Conservation (phyloP, 2,113 vertebrate species). For the Sceloporus undulatus region DNA sequence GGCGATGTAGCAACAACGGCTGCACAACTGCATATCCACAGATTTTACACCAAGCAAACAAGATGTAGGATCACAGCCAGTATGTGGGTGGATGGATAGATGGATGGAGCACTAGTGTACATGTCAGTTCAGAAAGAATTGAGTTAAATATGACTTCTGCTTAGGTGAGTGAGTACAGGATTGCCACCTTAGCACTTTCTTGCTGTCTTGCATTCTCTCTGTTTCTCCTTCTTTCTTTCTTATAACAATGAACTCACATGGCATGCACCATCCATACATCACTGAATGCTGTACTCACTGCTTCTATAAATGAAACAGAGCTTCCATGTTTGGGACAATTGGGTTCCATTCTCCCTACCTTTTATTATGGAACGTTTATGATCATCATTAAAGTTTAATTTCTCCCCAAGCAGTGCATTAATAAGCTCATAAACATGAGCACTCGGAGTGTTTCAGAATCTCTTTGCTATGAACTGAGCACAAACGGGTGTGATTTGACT, state of each 20-base stretch:
- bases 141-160: too few species aligned
- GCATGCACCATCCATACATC: neutral
- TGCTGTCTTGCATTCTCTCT: too few species aligned
- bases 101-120: too few species aligned
- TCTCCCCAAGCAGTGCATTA: slow-evolving; percentile 77
- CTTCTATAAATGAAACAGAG: slow-evolving; percentile 66
- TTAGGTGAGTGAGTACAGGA: too few species aligned
- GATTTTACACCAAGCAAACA: too few species aligned
- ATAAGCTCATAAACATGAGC: slow-evolving; percentile 81
- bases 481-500: slow-evolving; percentile 31
- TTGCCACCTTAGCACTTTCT: too few species aligned
- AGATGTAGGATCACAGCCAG: too few species aligned
- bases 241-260: neutral
- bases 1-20: too few species aligned
- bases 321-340: slow-evolving; percentile 61
- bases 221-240: too few species aligned
- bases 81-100: too few species aligned
- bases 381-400: slow-evolving; percentile 83
- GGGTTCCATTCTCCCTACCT: slow-evolving; percentile 61
- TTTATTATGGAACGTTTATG: slow-evolving; percentile 80
- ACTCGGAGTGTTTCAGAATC: slow-evolving; percentile 66
- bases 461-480: slow-evolving; percentile 49
- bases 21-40: too few species aligned
- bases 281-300: slow-evolving; percentile 37
- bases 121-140: too few species aligned